These are phyloP conservation scores for Rhabditoides inermis DNA, from an alignment of 2,888 invertebrate genomes.

Conservation along the genomic window DNA sequence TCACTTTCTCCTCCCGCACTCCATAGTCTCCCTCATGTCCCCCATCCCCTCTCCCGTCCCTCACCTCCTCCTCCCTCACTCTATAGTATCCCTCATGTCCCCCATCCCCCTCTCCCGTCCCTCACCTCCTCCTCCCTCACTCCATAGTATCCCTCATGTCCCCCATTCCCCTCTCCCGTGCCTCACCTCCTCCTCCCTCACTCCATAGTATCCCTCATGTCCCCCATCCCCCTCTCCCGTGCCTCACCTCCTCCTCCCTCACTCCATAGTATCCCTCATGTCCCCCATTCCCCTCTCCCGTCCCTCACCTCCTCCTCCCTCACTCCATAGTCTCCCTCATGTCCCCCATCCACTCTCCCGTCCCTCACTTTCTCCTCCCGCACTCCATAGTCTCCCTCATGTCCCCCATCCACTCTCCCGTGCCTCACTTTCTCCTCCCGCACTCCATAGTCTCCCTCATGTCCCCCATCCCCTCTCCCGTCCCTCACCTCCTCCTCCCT, in stretches of 20 bases:
- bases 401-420: too few relatives aligned
- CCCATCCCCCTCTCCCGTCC: too few relatives aligned
- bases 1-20: conserved; percentile 87
- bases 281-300: too few relatives aligned
- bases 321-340: conserved; percentile 92
- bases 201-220: conserved; percentile 94
- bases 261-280: conserved; percentile 96
- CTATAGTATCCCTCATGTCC: conserved; percentile 96
- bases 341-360: too few relatives aligned
- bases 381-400: conserved; percentile 92
- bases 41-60: too few relatives aligned
- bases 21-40: conserved; percentile 96
- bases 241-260: conserved; percentile 83
- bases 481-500: conserved; percentile 85
- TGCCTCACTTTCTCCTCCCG: conserved; percentile 85
- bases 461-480: too few relatives aligned
- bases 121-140: conserved; percentile 87
- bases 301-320: conserved; percentile 85
- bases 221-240: too few relatives aligned
- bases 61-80: conserved; percentile 87
- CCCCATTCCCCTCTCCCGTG: too few relatives aligned
- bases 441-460: conserved; percentile 92
- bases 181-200: conserved; percentile 85
- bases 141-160: conserved; percentile 92
- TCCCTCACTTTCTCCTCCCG: conserved; percentile 85